phyloP scores from a whole-genome alignment of 2,888 invertebrate genomes.

The Litoditis marina region DNA sequence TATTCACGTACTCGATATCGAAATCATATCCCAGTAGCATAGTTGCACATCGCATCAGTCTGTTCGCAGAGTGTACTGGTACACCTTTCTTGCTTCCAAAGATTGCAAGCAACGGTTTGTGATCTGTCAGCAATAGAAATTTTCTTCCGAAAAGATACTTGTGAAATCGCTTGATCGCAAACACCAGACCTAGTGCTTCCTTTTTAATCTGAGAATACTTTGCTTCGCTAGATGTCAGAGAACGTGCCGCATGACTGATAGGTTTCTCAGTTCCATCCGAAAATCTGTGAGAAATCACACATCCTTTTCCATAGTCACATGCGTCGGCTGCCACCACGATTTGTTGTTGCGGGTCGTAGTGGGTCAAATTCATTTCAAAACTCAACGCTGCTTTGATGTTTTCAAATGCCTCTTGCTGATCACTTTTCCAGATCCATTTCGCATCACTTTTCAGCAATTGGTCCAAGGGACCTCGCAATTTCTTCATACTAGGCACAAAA shows the following conservation, averaged over 20 bases:
- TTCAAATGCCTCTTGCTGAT: too few relatives aligned
- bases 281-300: conserved; percentile 40
- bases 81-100: conserved; percentile 41
- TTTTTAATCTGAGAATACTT: conserved; percentile 51
- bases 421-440: too few relatives aligned
- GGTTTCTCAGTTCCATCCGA: conserved; percentile 49
- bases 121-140: conserved; percentile 60
- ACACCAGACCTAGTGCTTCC: conserved; percentile 62
- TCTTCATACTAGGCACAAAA: too few relatives aligned
- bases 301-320: conserved; percentile 58
- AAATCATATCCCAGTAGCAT: conserved; percentile 61
- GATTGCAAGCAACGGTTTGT: conserved; percentile 59
- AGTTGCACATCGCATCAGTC: conserved; percentile 53
- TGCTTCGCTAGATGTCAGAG: conserved; percentile 27
- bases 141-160: conserved; percentile 62
- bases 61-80: conserved; percentile 50
- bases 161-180: conserved; percentile 63
- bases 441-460: too few relatives aligned
- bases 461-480: too few relatives aligned
- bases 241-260: conserved; percentile 24
- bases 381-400: too few relatives aligned
- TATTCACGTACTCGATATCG: conserved; percentile 54
- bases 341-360: conserved; percentile 55
- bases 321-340: conserved; percentile 63
- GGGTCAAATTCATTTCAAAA: too few relatives aligned